A percentile compares a stretch with the other conserved stretches of the same genome.
These are phyloP conservation scores for Petromus typicus DNA, from an alignment of 2,113 vertebrate species.

Conservation along the genomic window DNA sequence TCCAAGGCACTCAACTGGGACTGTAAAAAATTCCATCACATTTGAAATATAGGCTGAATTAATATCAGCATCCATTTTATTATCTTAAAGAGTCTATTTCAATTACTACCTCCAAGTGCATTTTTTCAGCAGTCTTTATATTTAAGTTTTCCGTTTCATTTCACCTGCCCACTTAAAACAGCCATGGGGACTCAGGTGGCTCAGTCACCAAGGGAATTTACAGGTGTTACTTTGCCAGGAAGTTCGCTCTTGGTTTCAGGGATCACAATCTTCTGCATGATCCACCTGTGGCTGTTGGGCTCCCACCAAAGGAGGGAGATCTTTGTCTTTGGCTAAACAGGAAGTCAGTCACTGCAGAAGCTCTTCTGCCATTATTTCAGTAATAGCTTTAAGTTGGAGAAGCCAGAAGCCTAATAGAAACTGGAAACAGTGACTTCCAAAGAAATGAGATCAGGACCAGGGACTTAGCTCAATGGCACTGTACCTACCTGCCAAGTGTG, in stretches of 20 bases:
- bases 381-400: background rate
- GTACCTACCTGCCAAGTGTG: too few species aligned
- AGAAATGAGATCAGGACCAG: background rate
- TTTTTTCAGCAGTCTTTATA: conserved; percentile 14
- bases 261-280: background rate
- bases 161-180: conserved; percentile 44
- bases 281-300: background rate
- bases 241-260: background rate
- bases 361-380: conserved; percentile 11
- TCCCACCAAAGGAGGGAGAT: background rate
- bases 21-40: conserved; percentile 47
- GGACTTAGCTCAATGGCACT: too few species aligned
- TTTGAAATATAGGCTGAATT: conserved; percentile 61
- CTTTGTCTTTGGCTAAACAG: background rate
- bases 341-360: background rate
- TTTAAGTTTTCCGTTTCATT: conserved; percentile 53
- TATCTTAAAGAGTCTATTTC: conserved; percentile 9
- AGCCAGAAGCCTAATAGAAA: background rate
- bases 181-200: background rate
- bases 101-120: conserved; percentile 35
- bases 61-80: conserved; percentile 46
- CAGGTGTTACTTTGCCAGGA: background rate
- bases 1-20: background rate
- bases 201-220: background rate
- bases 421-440: conserved; percentile 9